Base-by-base conservation (phyloP, 2,113 vertebrate genomes). In the Takifugu bimaculatus region DNA sequence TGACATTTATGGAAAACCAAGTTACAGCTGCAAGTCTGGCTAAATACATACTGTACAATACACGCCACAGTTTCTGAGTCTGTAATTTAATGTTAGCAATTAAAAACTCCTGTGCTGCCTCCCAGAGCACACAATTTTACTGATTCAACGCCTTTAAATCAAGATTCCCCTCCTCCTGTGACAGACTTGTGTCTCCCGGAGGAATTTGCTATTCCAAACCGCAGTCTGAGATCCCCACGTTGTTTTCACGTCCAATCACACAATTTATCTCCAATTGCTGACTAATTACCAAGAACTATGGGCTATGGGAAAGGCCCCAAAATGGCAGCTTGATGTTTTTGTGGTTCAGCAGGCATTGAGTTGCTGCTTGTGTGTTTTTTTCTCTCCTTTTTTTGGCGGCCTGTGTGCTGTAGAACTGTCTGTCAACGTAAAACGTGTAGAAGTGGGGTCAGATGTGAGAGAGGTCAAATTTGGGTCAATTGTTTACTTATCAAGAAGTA, bases 61-160 rank as follows among this genome's bases (percentile, higher is more conserved):
- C 65, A 67, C 62, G 45, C 82, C 83, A 72, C 72, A 78, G 54
- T 82, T 84, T 82, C 86, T 82, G 69, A 64, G 85, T 79, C 89
- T 88, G 82, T 91, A 87, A 91, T 91, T 91, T 89, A 74, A 85
- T 86, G 85, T 76, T 86, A 56, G 87, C 87, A 90, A 91, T 91
- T 91, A 88, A 91, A 90, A 86, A 75, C 74, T 76, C 65, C 77
- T 79, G 78, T 52, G 72, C 78, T 74, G 85, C 86, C 85, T 88
- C 77, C 65, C 62, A 29, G 71, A 86, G 79, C 27, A 61, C 70
- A 70, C 77, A 86, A 89, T 91, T 88, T n/a, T 85, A 85, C 87
- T 68, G 86, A 87, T 85, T 88, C 85, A 82, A 88, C 80, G 80
- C 83, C 87, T 84, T 75, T 87, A 91, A 90, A 91, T 91, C 89